phyloP scores from a whole-genome alignment of 1,140 invertebrate species.

The Battus philenor region DNA sequence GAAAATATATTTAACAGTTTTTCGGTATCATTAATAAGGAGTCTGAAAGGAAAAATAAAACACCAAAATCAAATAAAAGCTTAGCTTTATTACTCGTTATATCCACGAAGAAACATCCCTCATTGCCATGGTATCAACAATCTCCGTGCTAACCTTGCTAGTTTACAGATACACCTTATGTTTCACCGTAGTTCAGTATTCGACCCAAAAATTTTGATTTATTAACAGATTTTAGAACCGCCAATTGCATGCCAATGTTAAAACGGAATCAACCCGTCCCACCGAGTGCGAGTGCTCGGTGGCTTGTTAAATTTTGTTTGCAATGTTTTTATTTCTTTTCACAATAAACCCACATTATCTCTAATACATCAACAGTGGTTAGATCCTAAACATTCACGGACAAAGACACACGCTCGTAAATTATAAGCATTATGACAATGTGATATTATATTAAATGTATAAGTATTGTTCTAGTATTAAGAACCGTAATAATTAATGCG shows the following conservation, averaged over 20 bases:
- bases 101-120: constrained; percentile 76
- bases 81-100: constrained; percentile 78
- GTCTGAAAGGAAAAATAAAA: constrained; percentile 56
- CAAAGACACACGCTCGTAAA: constrained; percentile 77
- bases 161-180: constrained; percentile 49
- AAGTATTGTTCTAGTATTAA: constrained; percentile 69
- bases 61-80: constrained; percentile 73
- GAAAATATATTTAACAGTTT: no score
- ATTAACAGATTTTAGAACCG: constrained; percentile 62
- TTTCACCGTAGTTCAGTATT: constrained; percentile 42
- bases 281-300: constrained; percentile 16
- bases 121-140: constrained; percentile 72
- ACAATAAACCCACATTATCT: constrained; percentile 58
- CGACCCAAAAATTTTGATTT: constrained; percentile 58
- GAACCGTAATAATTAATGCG: constrained; percentile 74
- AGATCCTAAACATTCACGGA: constrained; percentile 75
- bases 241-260: constrained; percentile 56
- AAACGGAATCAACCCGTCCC: constrained; percentile 39
- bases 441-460: constrained; percentile 72
- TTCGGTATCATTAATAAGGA: no score
- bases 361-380: constrained; percentile 75
- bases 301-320: constrained; percentile 46
- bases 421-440: constrained; percentile 77
- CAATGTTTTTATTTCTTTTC: constrained; percentile 42
- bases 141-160: constrained; percentile 54